Base-by-base conservation (phyloP, 1,140 invertebrate species). In the Calephelis nemesis region DNA sequence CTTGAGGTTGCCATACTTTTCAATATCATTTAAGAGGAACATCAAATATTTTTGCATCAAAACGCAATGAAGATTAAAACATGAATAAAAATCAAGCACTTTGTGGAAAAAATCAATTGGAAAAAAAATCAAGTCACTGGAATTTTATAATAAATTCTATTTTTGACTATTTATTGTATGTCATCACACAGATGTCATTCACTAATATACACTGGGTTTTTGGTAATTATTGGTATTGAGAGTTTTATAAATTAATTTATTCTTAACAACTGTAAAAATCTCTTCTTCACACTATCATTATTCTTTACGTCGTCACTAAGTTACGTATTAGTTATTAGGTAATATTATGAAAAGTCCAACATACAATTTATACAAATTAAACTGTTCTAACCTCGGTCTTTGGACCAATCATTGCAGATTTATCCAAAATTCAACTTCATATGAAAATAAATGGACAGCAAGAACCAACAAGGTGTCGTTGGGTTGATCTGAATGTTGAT, bases 141-240 rank as follows among this genome's bases (percentile, higher is more conserved):
- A 54, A 30, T 65, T 64, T 74, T 50, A 71, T 71, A 72, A 69
- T 69, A 69, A 75, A 69, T 71, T 58, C 60, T 67, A 71, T 72
- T 68, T 71, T 72, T 69, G 71, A 68, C 65, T 75, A 75, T 63
- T 71, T 72, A 75, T 72, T 69, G 71, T 74, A 73, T 69, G 73
- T 67, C 83, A 85, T 88, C 84, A 87, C 85, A 87, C 82, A 72
- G 77, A 81, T 87, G 84, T 85, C 85, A 85, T 83, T 81, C 76
- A 81, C 81, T 87, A 75, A 82, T 89, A 87, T 81, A 86, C 79
- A 89, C 85, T 85, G 89, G 86, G 78, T 92, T 92, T 91, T 92
- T 92, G 91, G 92, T 92, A 91, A 90, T 86, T 90, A 92, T 92
- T 92, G 92, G 92, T 92, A 92, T 90, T 88, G 86, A 89, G 87